phyloP scores from a whole-genome alignment of 1,140 invertebrate genomes.

The Lasaia peninsularis region DNA sequence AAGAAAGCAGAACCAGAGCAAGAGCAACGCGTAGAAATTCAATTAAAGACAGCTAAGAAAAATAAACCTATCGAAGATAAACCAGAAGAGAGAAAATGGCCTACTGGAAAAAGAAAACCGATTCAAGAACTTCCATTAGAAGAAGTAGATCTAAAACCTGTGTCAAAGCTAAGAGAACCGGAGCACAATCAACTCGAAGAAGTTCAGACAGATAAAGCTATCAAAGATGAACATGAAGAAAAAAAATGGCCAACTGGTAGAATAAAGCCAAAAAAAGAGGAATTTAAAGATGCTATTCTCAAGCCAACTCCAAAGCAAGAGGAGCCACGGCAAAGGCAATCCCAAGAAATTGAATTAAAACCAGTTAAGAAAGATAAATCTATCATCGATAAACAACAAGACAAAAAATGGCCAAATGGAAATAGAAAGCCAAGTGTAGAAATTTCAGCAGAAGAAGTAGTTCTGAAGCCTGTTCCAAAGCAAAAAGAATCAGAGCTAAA shows the following conservation, averaged over 20 bases:
- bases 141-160: conserved; percentile 31
- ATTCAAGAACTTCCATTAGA: conserved; percentile 29
- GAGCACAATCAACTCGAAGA: conserved; percentile 17
- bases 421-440: conserved; percentile 6
- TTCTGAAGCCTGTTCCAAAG: conserved; percentile 18
- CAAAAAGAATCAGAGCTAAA: conserved; percentile 39
- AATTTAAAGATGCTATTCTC: conserved; percentile 22
- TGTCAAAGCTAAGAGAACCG: conserved; percentile 33
- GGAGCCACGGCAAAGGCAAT: conserved; percentile 32
- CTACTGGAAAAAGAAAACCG: conserved; percentile 20
- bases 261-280: conserved; percentile 17
- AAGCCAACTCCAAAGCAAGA: conserved; percentile 29
- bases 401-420: neutral
- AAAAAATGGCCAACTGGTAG: conserved; percentile 25
- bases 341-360: conserved; percentile 43
- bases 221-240: conserved; percentile 18
- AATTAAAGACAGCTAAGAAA: conserved; percentile 46
- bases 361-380: conserved; percentile 35
- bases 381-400: conserved; percentile 1
- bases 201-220: conserved; percentile 17
- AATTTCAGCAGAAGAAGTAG: conserved; percentile 28
- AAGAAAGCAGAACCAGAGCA: conserved; percentile 32
- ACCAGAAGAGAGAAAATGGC: conserved; percentile 23
- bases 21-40: conserved; percentile 42
- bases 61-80: conserved; percentile 23